These are phyloP conservation scores for Epinotia ramella DNA, from an alignment of 2,888 invertebrate species.

Conservation along the genomic window DNA sequence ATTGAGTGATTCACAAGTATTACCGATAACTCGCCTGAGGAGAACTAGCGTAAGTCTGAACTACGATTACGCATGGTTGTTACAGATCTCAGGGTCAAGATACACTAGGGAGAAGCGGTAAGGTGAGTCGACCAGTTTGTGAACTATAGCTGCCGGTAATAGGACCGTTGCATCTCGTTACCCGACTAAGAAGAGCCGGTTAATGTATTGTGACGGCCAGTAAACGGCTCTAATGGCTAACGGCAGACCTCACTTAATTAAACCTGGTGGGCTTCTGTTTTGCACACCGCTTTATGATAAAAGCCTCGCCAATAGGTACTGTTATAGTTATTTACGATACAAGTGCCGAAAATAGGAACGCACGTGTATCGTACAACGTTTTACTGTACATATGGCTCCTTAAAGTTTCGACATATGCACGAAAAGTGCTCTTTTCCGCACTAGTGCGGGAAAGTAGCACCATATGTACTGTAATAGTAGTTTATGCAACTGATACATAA, in stretches of 20 bases:
- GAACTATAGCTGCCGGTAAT: not conserved
- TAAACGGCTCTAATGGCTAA: constrained; percentile 77
- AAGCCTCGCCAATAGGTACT: not conserved
- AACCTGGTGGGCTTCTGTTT: constrained; percentile 67
- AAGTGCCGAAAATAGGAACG: too few relatives aligned
- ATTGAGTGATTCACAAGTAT: not conserved
- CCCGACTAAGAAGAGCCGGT: constrained; percentile 64
- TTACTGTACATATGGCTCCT: too few relatives aligned
- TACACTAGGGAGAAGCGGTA: not conserved
- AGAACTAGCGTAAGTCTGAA: not conserved
- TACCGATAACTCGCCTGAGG: not conserved
- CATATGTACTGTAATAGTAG: too few relatives aligned
- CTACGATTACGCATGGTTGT: not conserved
- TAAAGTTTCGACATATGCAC: too few relatives aligned
- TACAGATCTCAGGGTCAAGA: not conserved
- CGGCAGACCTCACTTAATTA: constrained; percentile 75
- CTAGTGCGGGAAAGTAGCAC: too few relatives aligned
- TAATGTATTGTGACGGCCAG: constrained; percentile 81
- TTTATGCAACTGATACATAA: too few relatives aligned
- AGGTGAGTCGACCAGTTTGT: not conserved
- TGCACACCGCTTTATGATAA: constrained; percentile 59
- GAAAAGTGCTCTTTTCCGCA: too few relatives aligned
- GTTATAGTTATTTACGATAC: too few relatives aligned
- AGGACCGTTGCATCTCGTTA: constrained; percentile 51
- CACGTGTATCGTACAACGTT: too few relatives aligned